phyloP scores from a whole-genome alignment of 2,113 vertebrate genomes.

The Poeciliopsis prolifica region DNA sequence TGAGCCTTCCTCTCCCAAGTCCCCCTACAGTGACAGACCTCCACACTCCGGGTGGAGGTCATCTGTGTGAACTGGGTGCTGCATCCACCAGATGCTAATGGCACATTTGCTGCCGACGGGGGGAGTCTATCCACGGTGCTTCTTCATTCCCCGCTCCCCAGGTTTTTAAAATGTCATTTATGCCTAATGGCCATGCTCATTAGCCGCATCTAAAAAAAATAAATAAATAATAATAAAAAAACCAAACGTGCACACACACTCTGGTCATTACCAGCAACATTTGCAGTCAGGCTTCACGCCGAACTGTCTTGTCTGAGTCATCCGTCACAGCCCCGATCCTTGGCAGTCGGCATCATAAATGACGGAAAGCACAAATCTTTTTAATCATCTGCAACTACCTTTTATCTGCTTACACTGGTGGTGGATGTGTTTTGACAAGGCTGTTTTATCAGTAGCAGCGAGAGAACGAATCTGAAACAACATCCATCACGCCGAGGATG shows the following conservation, averaged over 20 bases:
- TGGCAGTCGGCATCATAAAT: constrained; percentile 60
- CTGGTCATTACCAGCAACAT: constrained; percentile 73
- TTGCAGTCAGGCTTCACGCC: constrained; percentile 68
- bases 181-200: constrained; percentile 79
- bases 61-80: constrained; percentile 11
- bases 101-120: constrained; percentile 38
- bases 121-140: constrained; percentile 44
- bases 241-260: constrained; percentile 33
- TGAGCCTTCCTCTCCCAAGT: constrained; percentile 20
- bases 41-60: constrained; percentile 38
- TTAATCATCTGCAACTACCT: constrained; percentile 70
- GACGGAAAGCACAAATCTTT: constrained; percentile 64
- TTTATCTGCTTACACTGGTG: constrained; percentile 56
- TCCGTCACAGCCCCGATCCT: constrained; percentile 63
- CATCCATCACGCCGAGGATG: constrained; percentile 69
- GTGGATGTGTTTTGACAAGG: constrained; percentile 60
- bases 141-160: constrained; percentile 57
- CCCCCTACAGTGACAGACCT: constrained; percentile 25
- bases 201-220: constrained; percentile 72
- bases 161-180: constrained; percentile 78
- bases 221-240: too few relatives aligned
- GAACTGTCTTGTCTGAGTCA: constrained; percentile 62
- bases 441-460: constrained; percentile 55
- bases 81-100: constrained; percentile 44
- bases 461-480: constrained; percentile 55